Base-by-base conservation (phyloP, 2,113 vertebrate species). In the Takifugu bimaculatus region DNA sequence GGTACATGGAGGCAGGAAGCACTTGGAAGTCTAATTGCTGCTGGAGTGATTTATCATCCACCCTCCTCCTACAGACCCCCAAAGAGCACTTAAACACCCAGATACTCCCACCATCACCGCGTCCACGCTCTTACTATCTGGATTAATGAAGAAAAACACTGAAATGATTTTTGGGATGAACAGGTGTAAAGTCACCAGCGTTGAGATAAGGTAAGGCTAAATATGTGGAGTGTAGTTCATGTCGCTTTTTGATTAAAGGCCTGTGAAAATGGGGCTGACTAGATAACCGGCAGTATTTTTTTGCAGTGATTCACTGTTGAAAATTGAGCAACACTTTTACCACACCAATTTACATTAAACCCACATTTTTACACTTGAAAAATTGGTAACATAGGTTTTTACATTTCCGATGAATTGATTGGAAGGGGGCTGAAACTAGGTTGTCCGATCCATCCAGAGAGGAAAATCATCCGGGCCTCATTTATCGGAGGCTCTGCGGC, bases 401-500 rank as follows among this genome's bases (percentile, higher is more conserved):
- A 20, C 20, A 20, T 20, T 20, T 20, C 20, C 20, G 20, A 20
- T 20, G 20, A 20, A 20, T 20, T 20, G 20, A 20, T 20, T 20
- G 57, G 68, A 75, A 78, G 57, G 60, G 52, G 68, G 63, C 64
- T 74, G 70, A 76, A 79, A 65, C 54, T 59, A 57, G 50, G 60
- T 62, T 75, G 78, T 70, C 74, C 58, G 54, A 62, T 13, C 27
- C 55, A 75, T 86, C 74, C 77, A 62, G 73, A 79, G 72, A 76
- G 76, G 70, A 50, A 85, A 32, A 75, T 84, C 62, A 50, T 52
- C 61, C 48, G 70, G 63, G 58, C 53, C 77, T 88, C 75, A 79
- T 89, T 88, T 88, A 82, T 84, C 66, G 54, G 51, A 78, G 60
- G 68, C 83, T 81, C 77, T 42, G 78, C 78, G 84, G 86, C 87